Evolutionary conservation across 2,888 invertebrate species (phyloP).

Genomic region (Macrophya annulata): DNA sequence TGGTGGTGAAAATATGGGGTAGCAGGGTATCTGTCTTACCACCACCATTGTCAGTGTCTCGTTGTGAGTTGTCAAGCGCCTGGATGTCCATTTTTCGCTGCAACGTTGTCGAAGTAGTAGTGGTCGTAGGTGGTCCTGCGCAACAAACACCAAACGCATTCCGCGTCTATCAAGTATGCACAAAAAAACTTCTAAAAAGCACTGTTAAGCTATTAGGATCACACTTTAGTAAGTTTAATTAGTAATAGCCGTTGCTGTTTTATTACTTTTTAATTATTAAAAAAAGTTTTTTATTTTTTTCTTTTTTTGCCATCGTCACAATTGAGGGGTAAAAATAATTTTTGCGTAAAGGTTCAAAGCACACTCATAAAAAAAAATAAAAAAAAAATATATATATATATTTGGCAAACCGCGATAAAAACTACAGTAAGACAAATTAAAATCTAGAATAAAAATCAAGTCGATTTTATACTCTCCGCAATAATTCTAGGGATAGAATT

Average conservation of each 20-base stretch:
- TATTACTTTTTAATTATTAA: background rate
- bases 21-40: constrained; percentile 73
- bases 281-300: background rate
- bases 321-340: background rate
- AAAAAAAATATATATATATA: too few relatives aligned
- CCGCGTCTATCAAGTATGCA: constrained; percentile 73
- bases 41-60: constrained; percentile 74
- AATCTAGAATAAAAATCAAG: background rate
- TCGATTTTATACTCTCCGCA: background rate
- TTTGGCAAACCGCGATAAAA: too few relatives aligned
- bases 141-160: constrained; percentile 73
- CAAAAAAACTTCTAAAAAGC: constrained; percentile 63
- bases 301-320: background rate
- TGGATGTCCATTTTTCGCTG: constrained; percentile 77
- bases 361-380: too few relatives aligned
- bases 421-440: background rate
- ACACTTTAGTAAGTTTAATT: background rate
- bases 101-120: constrained; percentile 75
- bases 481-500: background rate
- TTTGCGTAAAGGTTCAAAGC: background rate
- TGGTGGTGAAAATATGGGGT: constrained; percentile 55
- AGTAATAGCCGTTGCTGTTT: background rate
- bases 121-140: constrained; percentile 75
- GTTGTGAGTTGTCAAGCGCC: constrained; percentile 75
- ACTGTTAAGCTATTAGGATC: background rate